phyloP scores from a whole-genome alignment of 2,797 vertebrate species.

The Neosalanx taihuensis region DNA sequence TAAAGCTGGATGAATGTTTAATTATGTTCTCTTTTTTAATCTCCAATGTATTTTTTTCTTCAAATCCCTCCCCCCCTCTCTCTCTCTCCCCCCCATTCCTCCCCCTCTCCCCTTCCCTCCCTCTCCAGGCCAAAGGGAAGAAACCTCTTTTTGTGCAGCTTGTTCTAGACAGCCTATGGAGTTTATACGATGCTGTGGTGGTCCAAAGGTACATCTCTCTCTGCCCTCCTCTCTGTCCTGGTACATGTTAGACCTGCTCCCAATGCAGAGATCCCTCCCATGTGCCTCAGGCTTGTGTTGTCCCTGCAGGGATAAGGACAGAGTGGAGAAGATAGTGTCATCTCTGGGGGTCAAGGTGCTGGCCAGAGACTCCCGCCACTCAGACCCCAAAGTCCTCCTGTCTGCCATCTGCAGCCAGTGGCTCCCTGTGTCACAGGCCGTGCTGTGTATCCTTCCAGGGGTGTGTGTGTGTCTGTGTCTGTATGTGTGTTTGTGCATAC shows the following conservation, averaged over 20 bases:
- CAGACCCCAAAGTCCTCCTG: slow-evolving; percentile 91
- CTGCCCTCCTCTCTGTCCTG: neutral
- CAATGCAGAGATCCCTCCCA: too few relatives aligned
- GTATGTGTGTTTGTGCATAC: slow-evolving; percentile 61
- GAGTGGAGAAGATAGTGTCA: slow-evolving; percentile 89
- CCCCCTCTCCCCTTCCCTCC: neutral
- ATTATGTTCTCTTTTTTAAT: neutral
- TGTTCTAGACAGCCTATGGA: slow-evolving; percentile 96
- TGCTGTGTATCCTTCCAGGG: slow-evolving; percentile 88
- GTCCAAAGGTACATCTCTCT: slow-evolving; percentile 77
- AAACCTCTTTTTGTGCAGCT: slow-evolving; percentile 95
- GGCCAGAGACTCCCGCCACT: slow-evolving; percentile 82
- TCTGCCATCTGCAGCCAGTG: slow-evolving; percentile 93
- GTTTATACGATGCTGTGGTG: slow-evolving; percentile 89
- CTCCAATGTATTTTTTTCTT: neutral
- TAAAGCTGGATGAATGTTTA: neutral
- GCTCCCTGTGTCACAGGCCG: slow-evolving; percentile 89
- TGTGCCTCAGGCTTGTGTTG: too few relatives aligned
- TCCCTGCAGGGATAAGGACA: slow-evolving; percentile 84
- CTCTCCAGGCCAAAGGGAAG: slow-evolving; percentile 87
- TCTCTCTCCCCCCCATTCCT: neutral
- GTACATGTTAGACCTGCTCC: too few relatives aligned
- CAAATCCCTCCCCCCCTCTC: neutral
- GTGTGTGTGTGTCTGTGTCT: slow-evolving; percentile 62
- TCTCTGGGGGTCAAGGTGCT: slow-evolving; percentile 86